Evolutionary conservation across 2,888 invertebrate species (phyloP).

Genomic region (Scrobipalpa costella): DNA sequence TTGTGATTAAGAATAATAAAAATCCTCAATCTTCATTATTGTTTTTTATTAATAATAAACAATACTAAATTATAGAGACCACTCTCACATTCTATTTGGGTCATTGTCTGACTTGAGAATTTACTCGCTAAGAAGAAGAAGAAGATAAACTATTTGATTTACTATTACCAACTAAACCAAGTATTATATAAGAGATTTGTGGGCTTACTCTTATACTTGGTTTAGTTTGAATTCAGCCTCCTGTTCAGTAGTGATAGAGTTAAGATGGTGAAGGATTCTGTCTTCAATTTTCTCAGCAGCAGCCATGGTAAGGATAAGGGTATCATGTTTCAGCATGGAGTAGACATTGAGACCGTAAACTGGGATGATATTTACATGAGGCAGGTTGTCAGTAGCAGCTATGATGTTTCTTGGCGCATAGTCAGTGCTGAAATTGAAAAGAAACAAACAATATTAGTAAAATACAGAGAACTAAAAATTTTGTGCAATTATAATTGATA

Average conservation of each 20-base stretch:
- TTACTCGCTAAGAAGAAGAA: too few relatives aligned
- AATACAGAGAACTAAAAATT: neutral
- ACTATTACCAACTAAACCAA: too few relatives aligned
- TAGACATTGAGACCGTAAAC: constrained; percentile 97
- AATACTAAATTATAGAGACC: too few relatives aligned
- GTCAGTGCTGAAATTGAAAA: constrained; percentile 85
- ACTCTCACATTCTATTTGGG: too few relatives aligned
- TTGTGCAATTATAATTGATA: too few relatives aligned
- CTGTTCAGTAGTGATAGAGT: constrained; percentile 78
- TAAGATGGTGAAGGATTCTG: constrained; percentile 85
- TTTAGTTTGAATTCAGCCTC: constrained; percentile 81
- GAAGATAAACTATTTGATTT: too few relatives aligned
- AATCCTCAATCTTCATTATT: too few relatives aligned
- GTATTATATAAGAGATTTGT: too few relatives aligned
- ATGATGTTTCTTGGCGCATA: constrained; percentile 94
- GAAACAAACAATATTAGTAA: constrained; percentile 21
- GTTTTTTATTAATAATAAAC: too few relatives aligned
- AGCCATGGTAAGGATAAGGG: constrained; percentile 91
- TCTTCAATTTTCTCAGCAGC: constrained; percentile 94
- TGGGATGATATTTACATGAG: constrained; percentile 96
- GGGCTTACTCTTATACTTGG: constrained; percentile 80
- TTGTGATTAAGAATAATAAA: too few relatives aligned
- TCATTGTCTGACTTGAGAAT: too few relatives aligned
- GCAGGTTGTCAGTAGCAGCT: constrained; percentile 88
- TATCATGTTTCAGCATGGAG: constrained; percentile 98